Conservation (phyloP, 2,113 vertebrate species). For the Leucosticte australis region DNA sequence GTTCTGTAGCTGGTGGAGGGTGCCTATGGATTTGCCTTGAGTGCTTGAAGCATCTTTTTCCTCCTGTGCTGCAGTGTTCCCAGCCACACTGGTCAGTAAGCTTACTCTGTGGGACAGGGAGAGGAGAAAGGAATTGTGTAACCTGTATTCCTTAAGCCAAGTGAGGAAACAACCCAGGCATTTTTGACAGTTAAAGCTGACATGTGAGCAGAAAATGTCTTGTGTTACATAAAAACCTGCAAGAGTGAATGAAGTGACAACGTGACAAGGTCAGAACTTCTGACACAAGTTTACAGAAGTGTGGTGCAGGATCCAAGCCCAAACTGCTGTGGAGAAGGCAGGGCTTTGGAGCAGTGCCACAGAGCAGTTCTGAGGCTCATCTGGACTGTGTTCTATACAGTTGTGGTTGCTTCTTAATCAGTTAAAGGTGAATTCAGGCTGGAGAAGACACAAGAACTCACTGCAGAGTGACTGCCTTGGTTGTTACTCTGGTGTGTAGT, state of each 20-base stretch:
- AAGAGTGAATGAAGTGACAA: neutral
- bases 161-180: neutral
- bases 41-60: neutral
- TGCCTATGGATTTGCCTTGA: neutral
- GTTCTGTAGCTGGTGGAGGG: neutral
- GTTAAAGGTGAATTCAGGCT: neutral
- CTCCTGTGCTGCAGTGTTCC: neutral
- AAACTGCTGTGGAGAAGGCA: neutral
- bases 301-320: neutral
- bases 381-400: fast-evolving
- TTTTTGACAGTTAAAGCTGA: neutral
- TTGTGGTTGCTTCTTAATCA: neutral
- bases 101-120: neutral
- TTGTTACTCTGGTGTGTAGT: fast-evolving
- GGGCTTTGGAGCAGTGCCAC: neutral
- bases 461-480: neutral
- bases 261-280: neutral
- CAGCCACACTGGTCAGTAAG: neutral
- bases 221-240: neutral
- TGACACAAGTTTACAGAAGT: neutral
- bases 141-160: neutral
- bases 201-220: neutral
- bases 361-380: neutral
- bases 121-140: neutral
- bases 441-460: neutral